A percentile compares a stretch with the other conserved stretches of the same genome.
Evolutionary conservation across 2,113 vertebrate genomes (phyloP).

Genomic region (Microcebus ravelobensis): DNA sequence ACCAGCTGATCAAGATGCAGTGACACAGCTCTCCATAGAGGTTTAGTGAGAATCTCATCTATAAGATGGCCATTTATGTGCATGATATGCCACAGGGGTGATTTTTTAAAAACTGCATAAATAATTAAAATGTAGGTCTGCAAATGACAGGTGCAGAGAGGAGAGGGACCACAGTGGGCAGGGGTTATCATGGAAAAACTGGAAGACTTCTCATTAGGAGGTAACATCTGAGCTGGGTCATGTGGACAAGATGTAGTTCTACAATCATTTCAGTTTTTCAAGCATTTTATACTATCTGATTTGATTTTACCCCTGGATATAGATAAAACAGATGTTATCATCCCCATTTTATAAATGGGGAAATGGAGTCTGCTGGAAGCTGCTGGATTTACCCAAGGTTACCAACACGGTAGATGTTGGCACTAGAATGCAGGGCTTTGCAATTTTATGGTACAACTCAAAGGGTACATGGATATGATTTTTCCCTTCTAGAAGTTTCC

Average conservation of each 20-base stretch:
- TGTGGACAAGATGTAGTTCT: neutral
- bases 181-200: neutral
- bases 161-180: neutral
- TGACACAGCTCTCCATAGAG: neutral
- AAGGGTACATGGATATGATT: neutral
- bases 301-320: neutral
- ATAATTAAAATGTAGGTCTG: neutral
- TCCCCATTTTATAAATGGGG: neutral
- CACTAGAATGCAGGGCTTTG: neutral
- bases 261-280: neutral
- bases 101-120: neutral
- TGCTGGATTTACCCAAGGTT: neutral
- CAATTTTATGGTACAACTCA: neutral
- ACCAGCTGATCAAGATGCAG: neutral
- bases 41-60: neutral
- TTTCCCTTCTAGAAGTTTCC: neutral
- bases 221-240: neutral
- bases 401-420: neutral
- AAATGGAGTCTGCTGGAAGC: neutral
- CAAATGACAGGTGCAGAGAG: neutral
- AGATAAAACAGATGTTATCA: neutral
- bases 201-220: neutral
- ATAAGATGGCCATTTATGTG: neutral
- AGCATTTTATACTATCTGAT: neutral
- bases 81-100: neutral